Evolutionary conservation across 2,888 invertebrate species (phyloP).

Genomic region (Agrenia bidenticulata): DNA sequence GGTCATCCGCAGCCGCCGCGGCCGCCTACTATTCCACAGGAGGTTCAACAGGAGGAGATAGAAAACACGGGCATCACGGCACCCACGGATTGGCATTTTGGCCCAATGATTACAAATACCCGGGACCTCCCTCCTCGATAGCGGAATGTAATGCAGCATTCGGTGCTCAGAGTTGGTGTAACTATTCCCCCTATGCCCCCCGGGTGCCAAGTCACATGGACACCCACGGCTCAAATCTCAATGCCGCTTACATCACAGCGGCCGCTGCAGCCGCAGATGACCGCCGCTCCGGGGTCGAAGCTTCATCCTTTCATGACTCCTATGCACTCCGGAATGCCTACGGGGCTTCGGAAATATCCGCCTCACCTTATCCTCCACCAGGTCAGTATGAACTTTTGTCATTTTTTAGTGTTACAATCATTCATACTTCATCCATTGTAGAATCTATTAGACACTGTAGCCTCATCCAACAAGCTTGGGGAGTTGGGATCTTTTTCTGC

Average conservation of each 20-base stretch:
- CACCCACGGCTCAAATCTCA: slow-evolving; percentile 49
- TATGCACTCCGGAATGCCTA: slow-evolving; percentile 47
- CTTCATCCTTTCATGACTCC: slow-evolving; percentile 49
- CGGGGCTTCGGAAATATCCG: slow-evolving; percentile 49
- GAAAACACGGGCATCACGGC: slow-evolving; percentile 42
- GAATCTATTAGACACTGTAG: too few species aligned
- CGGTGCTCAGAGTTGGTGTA: slow-evolving; percentile 50
- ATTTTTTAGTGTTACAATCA: too few species aligned
- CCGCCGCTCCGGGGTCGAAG: slow-evolving; percentile 48
- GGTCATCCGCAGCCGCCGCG: slow-evolving; percentile 46
- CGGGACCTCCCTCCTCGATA: slow-evolving; percentile 43
- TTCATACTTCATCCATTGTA: too few species aligned
- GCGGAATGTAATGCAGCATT: slow-evolving; percentile 51
- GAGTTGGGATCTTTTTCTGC: too few species aligned
- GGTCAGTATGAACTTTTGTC: slow-evolving; percentile 35
- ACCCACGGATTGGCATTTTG: slow-evolving; percentile 46
- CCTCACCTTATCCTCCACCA: slow-evolving; percentile 52
- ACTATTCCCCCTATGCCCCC: slow-evolving; percentile 47
- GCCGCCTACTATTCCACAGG: slow-evolving; percentile 41
- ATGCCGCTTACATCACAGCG: slow-evolving; percentile 16
- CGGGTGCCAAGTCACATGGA: slow-evolving; percentile 53
- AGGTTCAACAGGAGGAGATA: slow-evolving; percentile 35
- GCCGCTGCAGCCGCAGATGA: slow-evolving; percentile 46
- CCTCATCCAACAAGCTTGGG: too few species aligned
- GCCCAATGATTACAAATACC: slow-evolving; percentile 50